Evolutionary conservation across 1,140 invertebrate species (phyloP), one percentile per base, ranked within the genome.

Genomic region (Listronotus bonariensis): DNA sequence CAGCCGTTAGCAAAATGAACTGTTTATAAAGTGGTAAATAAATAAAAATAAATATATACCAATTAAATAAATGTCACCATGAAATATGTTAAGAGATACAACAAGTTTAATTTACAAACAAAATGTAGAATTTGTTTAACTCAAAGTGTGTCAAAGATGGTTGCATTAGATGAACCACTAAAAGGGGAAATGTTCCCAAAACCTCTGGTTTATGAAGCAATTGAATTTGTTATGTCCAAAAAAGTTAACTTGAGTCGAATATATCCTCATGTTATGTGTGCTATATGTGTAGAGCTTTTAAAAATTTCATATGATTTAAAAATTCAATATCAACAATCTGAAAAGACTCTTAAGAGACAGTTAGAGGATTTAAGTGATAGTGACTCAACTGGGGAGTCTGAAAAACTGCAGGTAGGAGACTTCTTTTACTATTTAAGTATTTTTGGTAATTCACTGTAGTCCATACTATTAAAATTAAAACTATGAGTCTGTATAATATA

Each of bases 91-190:
- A 54, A 63, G 11, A 43, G 60, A 18, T 65, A 65, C 34, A 65
- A 65, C 20, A 57, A 51, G 51, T 65, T 49, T 43, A 57, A 41
- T 15, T 42, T 65, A 8, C 45, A 65, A 49, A 65, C 53, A 5
- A 65, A 65, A 12, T 71, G 69, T 49, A 51, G 69, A 49, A 43
- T 71, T 20, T 71, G 69, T 61, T 58, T 71, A 36, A 63, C 53
- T 40, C 48, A 71, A 55, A 52, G 36, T 38, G 40, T 41, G 8
- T 18, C 45, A 42, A 68, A 41, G 40, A 41, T 14, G 10, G 14
- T 34, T 32, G 34, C 57, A 34, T 43, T 62, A 6, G 45, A 41
- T n/a, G 17, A n/a, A 11, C 49, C 56, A 12, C 36, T 55, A 15
- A 58, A 58, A 38, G 14, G 42, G 6, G 34, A 42, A 10, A 12